Conservation (phyloP, 2,797 vertebrate species). For the Lacerta viridis region DNA sequence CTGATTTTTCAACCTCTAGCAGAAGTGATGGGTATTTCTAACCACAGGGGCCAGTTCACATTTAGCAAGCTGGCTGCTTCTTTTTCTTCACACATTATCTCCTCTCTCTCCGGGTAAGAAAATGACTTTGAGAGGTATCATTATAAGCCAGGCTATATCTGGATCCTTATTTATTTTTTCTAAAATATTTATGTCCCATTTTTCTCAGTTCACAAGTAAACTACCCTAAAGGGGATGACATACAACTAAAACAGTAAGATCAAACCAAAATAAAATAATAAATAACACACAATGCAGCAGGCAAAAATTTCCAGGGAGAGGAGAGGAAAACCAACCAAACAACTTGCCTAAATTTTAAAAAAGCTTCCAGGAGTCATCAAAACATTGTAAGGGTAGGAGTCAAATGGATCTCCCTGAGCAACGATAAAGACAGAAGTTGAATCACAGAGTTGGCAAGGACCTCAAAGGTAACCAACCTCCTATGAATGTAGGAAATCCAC, state of each 20-base stretch:
- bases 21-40: slow-evolving; percentile 31
- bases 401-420: background rate
- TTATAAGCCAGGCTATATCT: background rate
- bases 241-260: background rate
- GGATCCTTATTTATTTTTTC: background rate
- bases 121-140: background rate
- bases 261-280: background rate
- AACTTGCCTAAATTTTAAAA: background rate
- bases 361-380: background rate
- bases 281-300: background rate
- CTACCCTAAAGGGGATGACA: background rate
- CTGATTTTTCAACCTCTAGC: slow-evolving; percentile 28
- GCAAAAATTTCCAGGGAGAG: background rate
- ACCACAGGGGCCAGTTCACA: background rate
- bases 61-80: background rate
- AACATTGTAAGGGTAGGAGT: background rate
- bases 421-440: background rate
- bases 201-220: background rate
- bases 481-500: too few species aligned
- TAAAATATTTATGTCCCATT: too few species aligned
- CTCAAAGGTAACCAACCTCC: too few species aligned
- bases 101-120: background rate
- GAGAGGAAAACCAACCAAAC: background rate
- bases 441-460: too few species aligned
- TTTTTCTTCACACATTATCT: background rate